Percentiles rank a stretch among this genome's conserved stretches.
These are phyloP conservation scores for Delichon dasypus DNA, from an alignment of 2,797 vertebrate species.

Conservation along the genomic window DNA sequence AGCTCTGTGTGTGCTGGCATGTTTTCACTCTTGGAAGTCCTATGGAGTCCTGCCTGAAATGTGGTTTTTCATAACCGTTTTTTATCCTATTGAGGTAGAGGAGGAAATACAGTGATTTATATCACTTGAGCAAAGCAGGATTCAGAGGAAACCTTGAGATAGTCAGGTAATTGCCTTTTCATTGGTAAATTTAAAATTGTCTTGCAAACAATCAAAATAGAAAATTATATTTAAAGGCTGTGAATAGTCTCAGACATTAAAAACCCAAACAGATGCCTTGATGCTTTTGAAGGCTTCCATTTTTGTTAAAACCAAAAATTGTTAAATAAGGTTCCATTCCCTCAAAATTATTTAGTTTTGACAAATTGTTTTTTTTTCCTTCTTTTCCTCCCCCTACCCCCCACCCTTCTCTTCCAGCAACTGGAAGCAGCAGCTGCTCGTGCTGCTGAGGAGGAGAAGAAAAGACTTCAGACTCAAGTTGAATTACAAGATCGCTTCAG, in stretches of 20 bases:
- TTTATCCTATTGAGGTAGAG: background rate
- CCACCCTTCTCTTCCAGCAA: slow-evolving; percentile 77
- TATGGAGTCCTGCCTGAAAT: background rate
- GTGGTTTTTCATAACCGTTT: background rate
- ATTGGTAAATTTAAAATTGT: background rate
- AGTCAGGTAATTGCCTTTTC: background rate
- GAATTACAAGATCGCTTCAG: slow-evolving; percentile 92
- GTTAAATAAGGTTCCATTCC: background rate
- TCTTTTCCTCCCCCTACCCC: background rate
- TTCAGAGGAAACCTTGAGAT: background rate
- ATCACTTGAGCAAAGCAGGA: background rate
- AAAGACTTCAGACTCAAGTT: slow-evolving; percentile 88
- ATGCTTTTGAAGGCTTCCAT: background rate
- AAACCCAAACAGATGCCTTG: background rate
- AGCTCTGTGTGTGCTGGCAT: background rate
- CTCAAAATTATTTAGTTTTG: background rate
- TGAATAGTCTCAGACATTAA: background rate
- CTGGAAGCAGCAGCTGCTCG: slow-evolving; percentile 88
- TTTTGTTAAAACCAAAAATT: background rate
- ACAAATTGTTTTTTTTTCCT: background rate
- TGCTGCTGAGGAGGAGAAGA: slow-evolving; percentile 87
- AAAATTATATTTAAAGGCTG: background rate
- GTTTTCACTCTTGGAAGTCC: background rate
- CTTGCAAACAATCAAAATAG: background rate
- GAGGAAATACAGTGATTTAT: background rate